These are phyloP conservation scores for Ptychobarbus kaznakovi DNA, from an alignment of 2,797 vertebrate genomes.

Conservation along the genomic window DNA sequence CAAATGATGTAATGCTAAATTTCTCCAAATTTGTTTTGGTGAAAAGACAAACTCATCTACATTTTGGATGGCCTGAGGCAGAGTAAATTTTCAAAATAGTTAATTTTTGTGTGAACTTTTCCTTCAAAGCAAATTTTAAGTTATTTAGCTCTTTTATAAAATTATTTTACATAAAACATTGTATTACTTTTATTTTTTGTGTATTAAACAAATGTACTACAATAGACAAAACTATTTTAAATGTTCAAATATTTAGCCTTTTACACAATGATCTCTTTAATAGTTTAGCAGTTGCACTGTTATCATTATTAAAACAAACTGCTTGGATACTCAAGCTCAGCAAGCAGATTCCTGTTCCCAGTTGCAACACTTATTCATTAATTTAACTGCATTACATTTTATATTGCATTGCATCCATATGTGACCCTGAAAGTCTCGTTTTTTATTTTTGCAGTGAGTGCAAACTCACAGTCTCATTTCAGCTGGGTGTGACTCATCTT, in stretches of 20 bases:
- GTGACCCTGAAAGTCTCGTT: neutral
- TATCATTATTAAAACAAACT: neutral
- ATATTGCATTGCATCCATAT: neutral
- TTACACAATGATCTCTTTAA: neutral
- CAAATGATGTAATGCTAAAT: neutral
- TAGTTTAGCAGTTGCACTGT: neutral
- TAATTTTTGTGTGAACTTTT: neutral
- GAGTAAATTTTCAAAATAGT: neutral
- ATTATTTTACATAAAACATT: neutral
- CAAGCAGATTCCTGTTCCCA: constrained; percentile 78
- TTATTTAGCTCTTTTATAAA: neutral
- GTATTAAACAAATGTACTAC: neutral
- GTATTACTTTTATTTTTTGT: neutral
- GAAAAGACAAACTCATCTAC: neutral
- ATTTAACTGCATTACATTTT: neutral
- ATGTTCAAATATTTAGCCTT: neutral
- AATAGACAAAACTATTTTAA: neutral
- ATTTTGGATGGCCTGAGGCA: neutral
- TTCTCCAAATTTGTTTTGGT: neutral
- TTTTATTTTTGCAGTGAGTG: neutral
- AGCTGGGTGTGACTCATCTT: constrained; percentile 88
- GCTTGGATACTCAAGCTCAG: constrained; percentile 91
- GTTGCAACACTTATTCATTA: neutral
- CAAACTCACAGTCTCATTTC: constrained; percentile 92
- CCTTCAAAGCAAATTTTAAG: neutral